Evolutionary conservation across 2,888 invertebrate genomes (phyloP), one percentile per base, ranked within the genome.

Genomic region (Cryptocheilus praepositus): DNA sequence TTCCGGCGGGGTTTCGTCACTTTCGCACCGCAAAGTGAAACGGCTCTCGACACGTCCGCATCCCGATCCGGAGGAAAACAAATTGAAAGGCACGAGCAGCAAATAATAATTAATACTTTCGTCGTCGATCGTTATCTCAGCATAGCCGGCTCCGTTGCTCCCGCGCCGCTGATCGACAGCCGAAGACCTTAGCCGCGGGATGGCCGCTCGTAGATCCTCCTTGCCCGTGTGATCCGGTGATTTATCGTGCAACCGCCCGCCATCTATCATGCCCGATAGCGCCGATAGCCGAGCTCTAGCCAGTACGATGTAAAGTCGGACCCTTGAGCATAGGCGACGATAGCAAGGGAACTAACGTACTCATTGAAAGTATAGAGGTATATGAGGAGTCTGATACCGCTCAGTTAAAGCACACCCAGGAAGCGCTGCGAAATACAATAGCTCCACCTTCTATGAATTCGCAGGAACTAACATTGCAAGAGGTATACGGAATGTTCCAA

Each of bases 261-360:
- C 74, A 83, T 83, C 80, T 83, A 83, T 83, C 83, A 83, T 81
- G 65, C 66, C 70, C 66, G 76, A 76, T 76, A 71, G 67, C 64
- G 72, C 65, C 67, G 76, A 77, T 78, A 77, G 74, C 71, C 64
- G 61, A 63, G 28, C 65, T 63, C 71, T 71, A 64, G 64, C 58
- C 54, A 45, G 58, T 61, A 68, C 71, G 74, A 49, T 70, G 62
- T 49, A 63, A 65, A 56, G 62, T 64, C 67, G 59, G 52, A 44
- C 43, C 49, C 55, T 55, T 25, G 58, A 46, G 58, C 74, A 46
- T 67, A 63, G 74, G 71, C 76, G 76, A 28, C 59, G 55, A 49
- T 36, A 36, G 36, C 36, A 11, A 36, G 36, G 36, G 36, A 36
- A 36, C 36, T 36, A 36, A 11, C 36, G 7, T 36, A 1, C 36